These are phyloP conservation scores for Lutjanus erythropterus DNA, from an alignment of 2,113 vertebrate species.

Conservation along the genomic window DNA sequence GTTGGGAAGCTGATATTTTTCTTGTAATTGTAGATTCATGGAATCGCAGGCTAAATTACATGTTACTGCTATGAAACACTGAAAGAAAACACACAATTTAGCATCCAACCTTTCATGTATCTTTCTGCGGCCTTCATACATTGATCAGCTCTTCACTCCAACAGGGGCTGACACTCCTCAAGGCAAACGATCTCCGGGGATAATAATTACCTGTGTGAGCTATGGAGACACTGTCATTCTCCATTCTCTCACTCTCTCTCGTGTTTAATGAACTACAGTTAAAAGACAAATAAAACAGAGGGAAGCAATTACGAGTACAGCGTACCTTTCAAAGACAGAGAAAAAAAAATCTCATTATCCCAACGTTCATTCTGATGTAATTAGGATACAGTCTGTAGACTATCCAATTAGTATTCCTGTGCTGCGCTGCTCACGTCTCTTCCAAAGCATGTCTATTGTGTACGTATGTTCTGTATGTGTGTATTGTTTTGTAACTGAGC, in stretches of 20 bases:
- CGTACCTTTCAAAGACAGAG: conserved; percentile 65
- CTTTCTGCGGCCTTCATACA: neutral
- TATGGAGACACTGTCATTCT: conserved; percentile 45
- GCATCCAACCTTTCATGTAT: neutral
- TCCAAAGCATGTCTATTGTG: conserved; percentile 32
- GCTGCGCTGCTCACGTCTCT: conserved; percentile 61
- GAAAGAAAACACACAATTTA: neutral
- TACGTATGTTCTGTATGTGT: conserved; percentile 33
- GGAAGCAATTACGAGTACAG: conserved; percentile 76
- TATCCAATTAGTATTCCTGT: conserved; percentile 74
- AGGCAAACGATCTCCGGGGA: conserved; percentile 16
- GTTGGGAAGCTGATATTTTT: neutral
- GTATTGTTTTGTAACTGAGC: conserved; percentile 26
- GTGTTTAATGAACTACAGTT: conserved; percentile 72
- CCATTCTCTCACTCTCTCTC: conserved; percentile 27
- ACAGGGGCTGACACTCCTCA: conserved; percentile 42
- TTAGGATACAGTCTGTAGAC: conserved; percentile 75
- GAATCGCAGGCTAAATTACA: neutral
- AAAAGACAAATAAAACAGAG: conserved; percentile 77
- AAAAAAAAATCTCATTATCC: conserved; percentile 73
- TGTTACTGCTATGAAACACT: neutral
- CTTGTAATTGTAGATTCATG: neutral
- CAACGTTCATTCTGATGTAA: conserved; percentile 74
- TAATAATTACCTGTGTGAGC: conserved; percentile 61
- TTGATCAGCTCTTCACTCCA: conserved; percentile 30